These are phyloP conservation scores for Heliconius nattereri DNA, from an alignment of 1,140 invertebrate species.

Conservation along the genomic window DNA sequence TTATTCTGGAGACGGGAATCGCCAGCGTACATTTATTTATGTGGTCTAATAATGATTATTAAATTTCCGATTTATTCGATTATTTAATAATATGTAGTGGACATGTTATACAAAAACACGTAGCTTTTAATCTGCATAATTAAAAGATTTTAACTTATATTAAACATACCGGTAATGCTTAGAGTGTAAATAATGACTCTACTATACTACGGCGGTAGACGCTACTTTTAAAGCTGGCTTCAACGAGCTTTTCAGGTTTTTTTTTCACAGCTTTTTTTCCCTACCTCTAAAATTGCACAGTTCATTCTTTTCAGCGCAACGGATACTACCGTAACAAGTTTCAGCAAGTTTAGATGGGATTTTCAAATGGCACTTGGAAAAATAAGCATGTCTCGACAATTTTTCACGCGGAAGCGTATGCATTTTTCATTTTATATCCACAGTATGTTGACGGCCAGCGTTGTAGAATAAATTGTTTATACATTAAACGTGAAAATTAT, in stretches of 20 bases:
- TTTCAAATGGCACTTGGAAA: constrained; percentile 2
- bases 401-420: constrained; percentile 6
- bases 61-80: too few species aligned
- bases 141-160: neutral
- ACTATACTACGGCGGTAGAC: neutral
- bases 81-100: too few species aligned
- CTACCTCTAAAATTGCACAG: neutral
- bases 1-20: too few species aligned
- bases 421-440: neutral
- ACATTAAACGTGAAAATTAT: neutral
- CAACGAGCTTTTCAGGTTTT: neutral
- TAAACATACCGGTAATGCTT: neutral
- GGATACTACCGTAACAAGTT: constrained; percentile 3
- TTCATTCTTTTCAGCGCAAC: constrained; percentile 1
- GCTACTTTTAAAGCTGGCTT: neutral
- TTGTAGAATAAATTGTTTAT: neutral
- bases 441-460: neutral
- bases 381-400: constrained; percentile 12
- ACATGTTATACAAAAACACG: neutral
- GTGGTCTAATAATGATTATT: too few species aligned
- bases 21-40: too few species aligned
- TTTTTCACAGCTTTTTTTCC: neutral
- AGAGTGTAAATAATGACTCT: neutral
- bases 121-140: neutral
- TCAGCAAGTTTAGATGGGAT: constrained; percentile 11